Percentiles rank a stretch among this genome's conserved stretches.
Conservation (phyloP, 2,888 invertebrate species). For the Drosophila monieri region DNA sequence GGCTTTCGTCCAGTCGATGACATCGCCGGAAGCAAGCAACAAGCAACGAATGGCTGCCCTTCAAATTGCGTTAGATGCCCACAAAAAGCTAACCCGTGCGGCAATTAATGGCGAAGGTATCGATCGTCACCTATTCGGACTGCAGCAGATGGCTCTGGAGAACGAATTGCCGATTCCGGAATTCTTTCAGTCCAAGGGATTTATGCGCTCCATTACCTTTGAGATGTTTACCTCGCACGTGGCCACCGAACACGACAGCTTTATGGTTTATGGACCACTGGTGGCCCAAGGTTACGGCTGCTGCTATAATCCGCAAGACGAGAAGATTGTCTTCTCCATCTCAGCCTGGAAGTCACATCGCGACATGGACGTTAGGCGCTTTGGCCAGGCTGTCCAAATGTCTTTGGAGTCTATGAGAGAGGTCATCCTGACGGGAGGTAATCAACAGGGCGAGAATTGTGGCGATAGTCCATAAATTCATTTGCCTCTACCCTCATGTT, state of each 20-base stretch:
- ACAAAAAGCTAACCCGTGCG: constrained; percentile 90
- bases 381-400: constrained; percentile 21
- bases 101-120: constrained; percentile 89
- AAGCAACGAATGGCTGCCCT: constrained; percentile 87
- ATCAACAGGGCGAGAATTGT: constrained; percentile 1
- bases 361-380: constrained; percentile 85
- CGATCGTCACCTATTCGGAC: constrained; percentile 95
- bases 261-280: constrained; percentile 96
- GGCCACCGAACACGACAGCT: constrained; percentile 90
- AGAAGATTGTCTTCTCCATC: constrained; percentile 90
- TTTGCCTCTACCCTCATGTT: not conserved
- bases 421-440: constrained; percentile 18
- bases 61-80: constrained; percentile 89
- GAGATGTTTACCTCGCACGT: constrained; percentile 95
- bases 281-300: constrained; percentile 94
- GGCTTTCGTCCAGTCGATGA: constrained; percentile 90
- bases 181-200: constrained; percentile 89
- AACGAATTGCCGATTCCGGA: constrained; percentile 89
- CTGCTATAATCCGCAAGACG: constrained; percentile 95
- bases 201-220: constrained; percentile 89
- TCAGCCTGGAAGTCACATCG: constrained; percentile 86
- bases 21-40: constrained; percentile 83
- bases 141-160: constrained; percentile 92
- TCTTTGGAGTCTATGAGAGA: constrained; percentile 19
- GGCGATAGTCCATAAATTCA: constrained; percentile 7